phyloP scores from a whole-genome alignment of 2,888 invertebrate genomes.

The Epistrophe grossulariae region DNA sequence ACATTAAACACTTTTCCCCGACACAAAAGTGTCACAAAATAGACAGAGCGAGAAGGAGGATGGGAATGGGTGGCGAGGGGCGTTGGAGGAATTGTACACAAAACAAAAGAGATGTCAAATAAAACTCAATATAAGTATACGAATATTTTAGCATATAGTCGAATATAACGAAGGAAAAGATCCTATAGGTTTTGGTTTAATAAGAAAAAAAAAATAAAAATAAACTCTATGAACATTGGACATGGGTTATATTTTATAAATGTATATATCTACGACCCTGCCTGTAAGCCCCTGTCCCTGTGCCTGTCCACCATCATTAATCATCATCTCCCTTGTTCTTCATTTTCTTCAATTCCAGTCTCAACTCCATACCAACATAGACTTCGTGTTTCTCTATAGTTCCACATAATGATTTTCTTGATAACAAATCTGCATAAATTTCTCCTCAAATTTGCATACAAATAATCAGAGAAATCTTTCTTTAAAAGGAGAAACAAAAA shows the following conservation, averaged over 20 bases:
- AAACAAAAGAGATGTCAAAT: constrained; percentile 21
- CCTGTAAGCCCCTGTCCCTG: neutral
- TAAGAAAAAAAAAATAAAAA: constrained; percentile 21
- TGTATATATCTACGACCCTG: neutral
- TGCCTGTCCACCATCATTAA: constrained; percentile 61
- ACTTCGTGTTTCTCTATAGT: constrained; percentile 24
- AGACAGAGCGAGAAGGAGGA: too few species aligned
- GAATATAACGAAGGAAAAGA: neutral
- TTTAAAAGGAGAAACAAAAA: constrained; percentile 6
- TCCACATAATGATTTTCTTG: constrained; percentile 73
- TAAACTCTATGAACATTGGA: constrained; percentile 31
- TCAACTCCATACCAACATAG: neutral
- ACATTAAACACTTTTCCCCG: constrained; percentile 57
- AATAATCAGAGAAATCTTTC: constrained; percentile 77
- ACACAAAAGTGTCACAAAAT: constrained; percentile 36
- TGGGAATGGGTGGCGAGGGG: too few species aligned
- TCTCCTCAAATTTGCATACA: constrained; percentile 79
- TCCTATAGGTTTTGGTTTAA: neutral
- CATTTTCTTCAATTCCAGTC: constrained; percentile 15
- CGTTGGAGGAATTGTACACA: neutral
- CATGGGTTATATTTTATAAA: constrained; percentile 8
- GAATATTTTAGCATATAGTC: neutral
- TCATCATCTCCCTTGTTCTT: constrained; percentile 61
- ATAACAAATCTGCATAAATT: constrained; percentile 78
- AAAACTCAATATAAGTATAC: constrained; percentile 28